Evolutionary conservation across 2,888 invertebrate species (phyloP).

Genomic region (Dendrolimus pini): DNA sequence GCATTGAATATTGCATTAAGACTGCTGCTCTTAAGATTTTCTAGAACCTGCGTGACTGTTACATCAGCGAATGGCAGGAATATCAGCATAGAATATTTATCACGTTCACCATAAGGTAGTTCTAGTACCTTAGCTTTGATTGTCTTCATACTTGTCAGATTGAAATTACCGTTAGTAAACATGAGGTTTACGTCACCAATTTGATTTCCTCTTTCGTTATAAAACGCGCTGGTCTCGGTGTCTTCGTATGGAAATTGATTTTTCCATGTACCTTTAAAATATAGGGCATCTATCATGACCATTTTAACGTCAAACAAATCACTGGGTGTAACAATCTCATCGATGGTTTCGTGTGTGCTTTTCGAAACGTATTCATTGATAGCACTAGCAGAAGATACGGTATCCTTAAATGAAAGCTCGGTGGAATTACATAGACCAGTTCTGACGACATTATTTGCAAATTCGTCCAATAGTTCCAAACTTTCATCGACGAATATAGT

Average conservation of each 20-base stretch:
- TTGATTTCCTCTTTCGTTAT: constrained; percentile 32
- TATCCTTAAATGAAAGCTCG: constrained; percentile 32
- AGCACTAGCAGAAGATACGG: constrained; percentile 24
- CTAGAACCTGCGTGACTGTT: constrained; percentile 55
- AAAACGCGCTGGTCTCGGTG: constrained; percentile 43
- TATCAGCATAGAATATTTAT: constrained; percentile 78
- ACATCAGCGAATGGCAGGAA: constrained; percentile 73
- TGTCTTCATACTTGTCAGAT: constrained; percentile 21
- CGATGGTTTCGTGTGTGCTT: constrained; percentile 45
- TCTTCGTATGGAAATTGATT: constrained; percentile 33
- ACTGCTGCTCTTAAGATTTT: constrained; percentile 59
- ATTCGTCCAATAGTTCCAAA: constrained; percentile 27
- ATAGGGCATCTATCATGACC: constrained; percentile 50
- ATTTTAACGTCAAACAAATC: constrained; percentile 38
- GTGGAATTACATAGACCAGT: constrained; percentile 34
- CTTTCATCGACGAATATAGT: constrained; percentile 39
- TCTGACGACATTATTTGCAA: constrained; percentile 22
- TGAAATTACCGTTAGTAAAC: constrained; percentile 31
- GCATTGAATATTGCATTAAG: constrained; percentile 58
- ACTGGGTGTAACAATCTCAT: constrained; percentile 40
- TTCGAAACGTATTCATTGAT: constrained; percentile 46
- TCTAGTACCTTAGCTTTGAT: constrained; percentile 46
- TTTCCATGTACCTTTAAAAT: constrained; percentile 56
- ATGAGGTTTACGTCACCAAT: constrained; percentile 53
- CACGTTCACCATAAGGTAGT: constrained; percentile 45